Evolutionary conservation across 2,113 vertebrate genomes (phyloP), one percentile per base, ranked within the genome.

Genomic region (Acanthisitta chloris): DNA sequence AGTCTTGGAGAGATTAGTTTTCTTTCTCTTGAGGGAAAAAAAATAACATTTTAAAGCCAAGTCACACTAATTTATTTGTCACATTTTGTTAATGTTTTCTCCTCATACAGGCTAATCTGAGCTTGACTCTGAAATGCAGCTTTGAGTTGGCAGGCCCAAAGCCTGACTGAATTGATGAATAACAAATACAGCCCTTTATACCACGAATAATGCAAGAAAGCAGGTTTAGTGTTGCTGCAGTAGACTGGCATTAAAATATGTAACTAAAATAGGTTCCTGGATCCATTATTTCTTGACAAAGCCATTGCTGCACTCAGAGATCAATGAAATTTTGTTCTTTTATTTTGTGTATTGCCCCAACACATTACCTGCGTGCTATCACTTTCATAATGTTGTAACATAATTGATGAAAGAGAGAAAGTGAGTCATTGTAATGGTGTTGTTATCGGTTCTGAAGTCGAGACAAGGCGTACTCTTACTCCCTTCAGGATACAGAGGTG

Each of bases 391-490:
- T 17, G 4, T 25, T 76, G 14, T 38, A 70, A 11, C 3, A 24
- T 9, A 85, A 79, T 12, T 34, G n/a, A 52, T 36, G 14, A 36
- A 81, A 31, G 51, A 76, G 71, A 69, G 17, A 40, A 77, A 73
- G 4, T 0, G 2, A 67, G 14, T 54, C 0, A 3, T 54, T 89
- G 9, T 29, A 62, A 31, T 48, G 3, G 12, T 54, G 14, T 5
- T 86, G 38, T 34, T 83, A n/a, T 34, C 74, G 16, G 28, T 61
- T 88, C 45, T 42, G 62, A 92, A 86, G 34, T 48, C 69, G 31
- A 81, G 21, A 79, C 0, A 2, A 86, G 23, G 20, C 12, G 51
- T 17, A 31, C 3, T 46, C 8, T 88, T 59, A 33, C 12, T 82
- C 29, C 31, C 8, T 83, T 65, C n/a, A 69, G 45, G 26, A 67